Percentiles rank a stretch among this genome's conserved stretches.
These are phyloP conservation scores for Branchellion lobata DNA, from an alignment of 2,888 invertebrate genomes.

Conservation along the genomic window DNA sequence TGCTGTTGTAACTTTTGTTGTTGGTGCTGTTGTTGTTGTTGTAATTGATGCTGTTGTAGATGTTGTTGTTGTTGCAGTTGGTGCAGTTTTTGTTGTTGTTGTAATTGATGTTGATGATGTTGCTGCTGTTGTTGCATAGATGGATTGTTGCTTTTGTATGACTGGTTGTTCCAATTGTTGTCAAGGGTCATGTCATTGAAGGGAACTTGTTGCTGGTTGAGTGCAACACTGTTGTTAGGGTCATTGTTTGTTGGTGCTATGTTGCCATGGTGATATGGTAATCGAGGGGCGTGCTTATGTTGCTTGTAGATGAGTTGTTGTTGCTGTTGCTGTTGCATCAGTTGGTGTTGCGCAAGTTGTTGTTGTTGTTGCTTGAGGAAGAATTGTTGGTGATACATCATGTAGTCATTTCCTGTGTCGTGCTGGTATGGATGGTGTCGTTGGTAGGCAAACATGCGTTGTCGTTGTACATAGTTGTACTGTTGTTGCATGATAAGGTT, in stretches of 20 bases:
- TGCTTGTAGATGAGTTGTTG: neutral
- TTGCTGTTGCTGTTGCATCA: constrained; percentile 15
- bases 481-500: neutral
- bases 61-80: no score
- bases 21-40: no score
- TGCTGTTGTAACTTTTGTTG: no score
- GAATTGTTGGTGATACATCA: neutral
- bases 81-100: neutral
- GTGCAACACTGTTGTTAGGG: neutral
- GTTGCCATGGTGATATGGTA: neutral
- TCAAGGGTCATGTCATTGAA: neutral
- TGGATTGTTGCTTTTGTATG: neutral
- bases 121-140: neutral
- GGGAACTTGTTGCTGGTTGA: neutral
- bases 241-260: no score
- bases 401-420: neutral
- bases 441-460: constrained; percentile 9
- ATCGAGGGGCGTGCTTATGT: neutral
- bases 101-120: neutral
- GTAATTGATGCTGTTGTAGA: no score
- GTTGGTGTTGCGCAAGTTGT: neutral
- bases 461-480: constrained; percentile 3
- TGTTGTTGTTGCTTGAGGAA: neutral
- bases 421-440: neutral
- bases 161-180: constrained; percentile 13